These are phyloP conservation scores for Blastobasis lacticolella DNA, from an alignment of 2,888 invertebrate genomes.

Conservation along the genomic window DNA sequence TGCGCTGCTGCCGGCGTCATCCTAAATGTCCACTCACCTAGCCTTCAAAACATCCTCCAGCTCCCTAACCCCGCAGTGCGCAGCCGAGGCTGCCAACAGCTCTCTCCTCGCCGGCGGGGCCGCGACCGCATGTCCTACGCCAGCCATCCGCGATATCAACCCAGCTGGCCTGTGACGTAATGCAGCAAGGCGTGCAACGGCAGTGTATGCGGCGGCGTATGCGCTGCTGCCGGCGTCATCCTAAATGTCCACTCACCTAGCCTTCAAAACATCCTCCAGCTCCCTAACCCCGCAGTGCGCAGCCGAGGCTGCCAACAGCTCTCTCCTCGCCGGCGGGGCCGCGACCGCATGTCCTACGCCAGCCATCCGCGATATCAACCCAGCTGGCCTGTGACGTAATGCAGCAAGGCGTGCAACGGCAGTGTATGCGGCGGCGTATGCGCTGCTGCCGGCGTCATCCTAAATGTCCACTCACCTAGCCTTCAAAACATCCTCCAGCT, in stretches of 20 bases:
- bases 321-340: constrained; percentile 15
- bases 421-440: constrained; percentile 28
- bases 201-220: constrained; percentile 25
- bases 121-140: too few species aligned
- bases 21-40: constrained; percentile 25
- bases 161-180: constrained; percentile 26
- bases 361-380: background rate
- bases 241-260: constrained; percentile 26
- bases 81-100: constrained; percentile 41
- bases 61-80: constrained; percentile 18
- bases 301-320: constrained; percentile 42
- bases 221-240: constrained; percentile 20
- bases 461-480: constrained; percentile 27
- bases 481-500: constrained; percentile 29
- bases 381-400: constrained; percentile 26
- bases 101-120: constrained; percentile 16
- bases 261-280: constrained; percentile 30
- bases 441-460: constrained; percentile 16
- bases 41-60: constrained; percentile 31
- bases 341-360: too few species aligned
- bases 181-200: constrained; percentile 34
- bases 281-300: constrained; percentile 19
- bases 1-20: constrained; percentile 22
- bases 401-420: constrained; percentile 35
- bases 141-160: background rate